A percentile compares a stretch with the other conserved stretches of the same genome.
Conservation (phyloP, 2,797 vertebrate genomes). For the Lophotriccus pileatus region DNA sequence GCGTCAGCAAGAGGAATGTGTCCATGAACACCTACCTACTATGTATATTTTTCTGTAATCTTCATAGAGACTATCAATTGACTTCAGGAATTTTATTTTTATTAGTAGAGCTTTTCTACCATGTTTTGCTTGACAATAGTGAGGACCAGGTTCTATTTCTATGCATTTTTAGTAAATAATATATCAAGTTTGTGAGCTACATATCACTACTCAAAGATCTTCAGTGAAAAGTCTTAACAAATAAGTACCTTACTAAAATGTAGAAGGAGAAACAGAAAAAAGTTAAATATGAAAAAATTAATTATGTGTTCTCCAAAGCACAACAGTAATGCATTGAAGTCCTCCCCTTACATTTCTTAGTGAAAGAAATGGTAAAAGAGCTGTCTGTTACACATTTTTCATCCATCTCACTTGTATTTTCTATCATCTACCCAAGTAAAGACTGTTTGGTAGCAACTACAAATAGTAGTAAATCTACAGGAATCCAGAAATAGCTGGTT, state of each 20-base stretch:
- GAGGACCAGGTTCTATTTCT: background rate
- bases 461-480: background rate
- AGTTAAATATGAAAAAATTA: background rate
- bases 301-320: background rate
- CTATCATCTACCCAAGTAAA: background rate
- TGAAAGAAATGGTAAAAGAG: background rate
- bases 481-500: background rate
- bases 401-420: background rate
- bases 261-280: background rate
- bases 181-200: background rate
- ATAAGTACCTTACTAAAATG: background rate
- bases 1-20: background rate
- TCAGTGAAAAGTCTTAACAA: background rate
- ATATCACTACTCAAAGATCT: background rate
- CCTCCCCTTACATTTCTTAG: background rate
- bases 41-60: background rate
- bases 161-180: background rate
- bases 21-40: background rate
- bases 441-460: background rate
- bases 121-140: background rate
- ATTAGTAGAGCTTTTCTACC: background rate
- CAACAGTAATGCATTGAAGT: background rate
- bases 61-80: background rate
- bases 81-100: background rate
- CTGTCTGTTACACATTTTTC: background rate